These are phyloP conservation scores for Morinoia aosen DNA, from an alignment of 2,888 invertebrate genomes.

Conservation along the genomic window DNA sequence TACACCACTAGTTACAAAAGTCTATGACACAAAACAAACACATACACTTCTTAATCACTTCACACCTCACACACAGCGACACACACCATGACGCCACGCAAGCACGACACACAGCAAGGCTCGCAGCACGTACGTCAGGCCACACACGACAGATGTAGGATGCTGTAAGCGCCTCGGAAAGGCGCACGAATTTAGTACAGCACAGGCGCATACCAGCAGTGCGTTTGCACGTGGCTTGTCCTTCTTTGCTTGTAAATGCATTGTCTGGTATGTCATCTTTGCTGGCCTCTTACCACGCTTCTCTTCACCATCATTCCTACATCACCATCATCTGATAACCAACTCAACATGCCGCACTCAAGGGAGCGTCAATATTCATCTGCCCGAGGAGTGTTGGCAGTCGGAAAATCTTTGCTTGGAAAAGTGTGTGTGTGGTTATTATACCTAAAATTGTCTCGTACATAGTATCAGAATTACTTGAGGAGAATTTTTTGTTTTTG, in stretches of 20 bases:
- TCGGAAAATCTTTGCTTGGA: background rate
- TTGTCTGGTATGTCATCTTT: constrained; percentile 53
- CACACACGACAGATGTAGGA: background rate
- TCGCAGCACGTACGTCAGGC: background rate
- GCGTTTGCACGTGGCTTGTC: constrained; percentile 50
- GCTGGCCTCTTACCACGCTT: constrained; percentile 50
- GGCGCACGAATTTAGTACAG: background rate
- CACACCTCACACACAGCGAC: background rate
- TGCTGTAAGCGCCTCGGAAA: background rate
- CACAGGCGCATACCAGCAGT: constrained; percentile 52
- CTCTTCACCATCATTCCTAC: background rate
- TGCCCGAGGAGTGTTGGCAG: background rate
- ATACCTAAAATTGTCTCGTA: background rate
- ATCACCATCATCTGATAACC: background rate
- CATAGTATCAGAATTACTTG: background rate
- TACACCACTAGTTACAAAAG: too few relatives aligned
- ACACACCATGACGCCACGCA: background rate
- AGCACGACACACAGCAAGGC: background rate
- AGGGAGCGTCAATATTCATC: background rate
- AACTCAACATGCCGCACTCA: background rate
- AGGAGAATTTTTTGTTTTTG: background rate
- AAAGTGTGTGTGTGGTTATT: background rate
- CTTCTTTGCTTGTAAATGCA: constrained; percentile 49
- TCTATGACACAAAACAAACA: too few relatives aligned
- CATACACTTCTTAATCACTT: background rate